Percentiles rank a stretch among this genome's conserved stretches.
Evolutionary conservation across 2,113 vertebrate species (phyloP).

Genomic region (Tor tambroides): DNA sequence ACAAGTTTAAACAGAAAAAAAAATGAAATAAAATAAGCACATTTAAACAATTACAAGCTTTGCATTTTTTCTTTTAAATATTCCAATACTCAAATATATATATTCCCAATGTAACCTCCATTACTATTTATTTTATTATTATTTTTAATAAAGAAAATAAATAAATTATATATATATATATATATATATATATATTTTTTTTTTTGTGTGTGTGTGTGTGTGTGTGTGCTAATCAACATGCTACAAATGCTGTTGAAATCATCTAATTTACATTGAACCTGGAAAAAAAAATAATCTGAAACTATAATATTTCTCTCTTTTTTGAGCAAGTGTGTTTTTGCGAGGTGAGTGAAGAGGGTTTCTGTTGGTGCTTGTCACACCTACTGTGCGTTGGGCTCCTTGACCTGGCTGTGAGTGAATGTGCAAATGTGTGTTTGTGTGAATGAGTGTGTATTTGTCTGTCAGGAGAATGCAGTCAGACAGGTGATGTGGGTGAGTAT

Average conservation of each 20-base stretch:
- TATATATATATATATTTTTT: no score
- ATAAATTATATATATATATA: no score
- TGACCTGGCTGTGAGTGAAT: constrained; percentile 16
- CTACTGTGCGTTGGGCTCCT: constrained; percentile 41
- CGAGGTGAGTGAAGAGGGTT: constrained; percentile 6
- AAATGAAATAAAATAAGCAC: not conserved
- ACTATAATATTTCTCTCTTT: not conserved
- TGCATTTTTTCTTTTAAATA: not conserved
- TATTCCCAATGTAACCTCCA: not conserved
- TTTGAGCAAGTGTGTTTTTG: not conserved
- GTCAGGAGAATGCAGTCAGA: constrained; percentile 75
- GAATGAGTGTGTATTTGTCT: constrained; percentile 60
- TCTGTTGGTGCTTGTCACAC: constrained; percentile 39
- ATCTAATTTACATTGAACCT: not conserved
- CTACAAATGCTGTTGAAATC: not conserved
- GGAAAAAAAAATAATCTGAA: not conserved
- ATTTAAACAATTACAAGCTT: not conserved
- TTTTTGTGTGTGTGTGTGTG: no score
- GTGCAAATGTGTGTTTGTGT: constrained; percentile 55
- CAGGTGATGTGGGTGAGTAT: constrained; percentile 79
- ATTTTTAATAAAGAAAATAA: not conserved
- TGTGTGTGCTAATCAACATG: not conserved
- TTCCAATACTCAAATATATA: not conserved
- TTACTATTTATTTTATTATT: not conserved
- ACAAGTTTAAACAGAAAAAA: not conserved